Conservation (phyloP, 2,113 vertebrate species). For the Rhinichthys klamathensis region DNA sequence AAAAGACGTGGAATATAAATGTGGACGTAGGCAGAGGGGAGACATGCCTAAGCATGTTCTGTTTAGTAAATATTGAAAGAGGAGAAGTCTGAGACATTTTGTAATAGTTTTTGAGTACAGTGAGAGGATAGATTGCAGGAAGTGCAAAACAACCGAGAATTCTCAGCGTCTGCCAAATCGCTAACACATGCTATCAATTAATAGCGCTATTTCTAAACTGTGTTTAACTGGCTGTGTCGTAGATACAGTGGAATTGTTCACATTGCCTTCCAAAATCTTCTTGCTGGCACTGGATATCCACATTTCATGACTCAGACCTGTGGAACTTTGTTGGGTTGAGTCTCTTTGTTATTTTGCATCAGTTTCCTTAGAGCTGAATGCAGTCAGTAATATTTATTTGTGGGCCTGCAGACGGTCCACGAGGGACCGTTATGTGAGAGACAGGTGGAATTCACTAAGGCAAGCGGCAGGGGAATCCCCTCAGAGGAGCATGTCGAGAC, state of each 20-base stretch:
- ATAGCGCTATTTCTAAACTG: conserved; percentile 10
- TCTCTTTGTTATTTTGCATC: conserved; percentile 17
- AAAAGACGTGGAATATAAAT: neutral
- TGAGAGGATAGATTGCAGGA: neutral
- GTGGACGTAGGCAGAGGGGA: neutral
- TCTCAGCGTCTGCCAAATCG: neutral
- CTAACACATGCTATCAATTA: conserved; percentile 38
- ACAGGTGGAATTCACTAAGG: conserved; percentile 51
- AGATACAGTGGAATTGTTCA: conserved; percentile 20
- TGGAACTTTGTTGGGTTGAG: conserved; percentile 33
- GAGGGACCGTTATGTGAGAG: conserved; percentile 20
- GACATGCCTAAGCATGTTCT: conserved; percentile 40
- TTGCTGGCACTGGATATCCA: neutral
- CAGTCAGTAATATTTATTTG: conserved; percentile 2
- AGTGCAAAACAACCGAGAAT: conserved; percentile 33
- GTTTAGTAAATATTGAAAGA: conserved; percentile 21
- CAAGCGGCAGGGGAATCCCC: conserved; percentile 21
- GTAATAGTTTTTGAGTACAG: neutral
- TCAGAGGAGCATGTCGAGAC: conserved; percentile 44
- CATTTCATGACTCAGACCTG: conserved; percentile 49
- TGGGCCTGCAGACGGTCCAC: neutral
- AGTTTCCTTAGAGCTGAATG: neutral
- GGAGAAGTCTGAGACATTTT: conserved; percentile 16
- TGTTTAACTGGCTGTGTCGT: neutral
- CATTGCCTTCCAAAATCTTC: conserved; percentile 35